Base-by-base conservation (phyloP, 2,797 vertebrate genomes). In the Cheirogaleus major region DNA sequence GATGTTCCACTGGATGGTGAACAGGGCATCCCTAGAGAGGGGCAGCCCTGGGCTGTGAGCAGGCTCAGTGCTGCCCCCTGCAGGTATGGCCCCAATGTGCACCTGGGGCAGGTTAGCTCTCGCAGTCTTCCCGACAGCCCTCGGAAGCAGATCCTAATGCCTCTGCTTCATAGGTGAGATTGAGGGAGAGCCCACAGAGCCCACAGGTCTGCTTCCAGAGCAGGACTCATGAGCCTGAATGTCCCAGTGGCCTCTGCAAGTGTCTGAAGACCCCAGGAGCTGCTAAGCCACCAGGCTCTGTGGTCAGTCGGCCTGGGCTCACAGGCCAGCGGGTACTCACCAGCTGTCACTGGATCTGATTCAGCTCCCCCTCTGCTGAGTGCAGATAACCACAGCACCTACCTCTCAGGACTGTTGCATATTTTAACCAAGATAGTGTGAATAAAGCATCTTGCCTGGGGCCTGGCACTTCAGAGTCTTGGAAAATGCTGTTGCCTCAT, bases 1-100 rank as follows among this genome's bases (percentile, higher is more conserved):
- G 93, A 99, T 99, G 95, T 99, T 99, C 99, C 99, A 99, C 98
- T 99, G 99, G 95, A 99, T 99, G 93, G 99, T 99, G 97, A 99
- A 99, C 88, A 99, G 98, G 38, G 99, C 99, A 11, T 99, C 99
- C 98, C 99, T 99, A 32, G 89, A 85, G 80, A 70, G 55, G 0
- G 67, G 23, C 38, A 20, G 57, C 7, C 12, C 2, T 5, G 7
- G 61, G 43, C 32, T 48, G 48, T 92, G 55, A 8, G 32, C 35
- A 63, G 69, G 57, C 25, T 93, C 38, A 2, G 41, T 0, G 12
- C 61, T 32, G 30, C 8, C 61, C 4, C 20, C 84, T 55, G 55
- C 32, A 7, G 69, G 38, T n/a, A 65, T 7, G 32, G 63, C 63
- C 63, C 63, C 17, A 4, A 9, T n/a, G 32, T 67, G 63, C 50